Conservation (phyloP, 2,113 vertebrate species). For the Otis tarda region DNA sequence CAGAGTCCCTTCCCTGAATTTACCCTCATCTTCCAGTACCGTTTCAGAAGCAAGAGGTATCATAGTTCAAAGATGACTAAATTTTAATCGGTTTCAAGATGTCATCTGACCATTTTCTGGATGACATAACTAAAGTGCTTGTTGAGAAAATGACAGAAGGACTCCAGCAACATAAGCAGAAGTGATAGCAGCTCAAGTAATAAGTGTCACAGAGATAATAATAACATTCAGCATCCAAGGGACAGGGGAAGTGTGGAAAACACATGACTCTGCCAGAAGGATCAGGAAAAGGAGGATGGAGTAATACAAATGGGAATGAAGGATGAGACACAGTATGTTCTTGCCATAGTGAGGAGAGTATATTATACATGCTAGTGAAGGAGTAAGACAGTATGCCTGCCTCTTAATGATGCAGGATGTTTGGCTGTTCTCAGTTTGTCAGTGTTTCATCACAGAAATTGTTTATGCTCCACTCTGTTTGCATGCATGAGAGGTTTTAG, state of each 20-base stretch:
- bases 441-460: not conserved
- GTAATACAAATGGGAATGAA: not conserved
- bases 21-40: not conserved
- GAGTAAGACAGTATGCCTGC: not conserved
- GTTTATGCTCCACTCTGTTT: not conserved
- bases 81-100: not conserved
- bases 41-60: not conserved
- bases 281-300: not conserved
- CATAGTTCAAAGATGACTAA: conserved; percentile 2
- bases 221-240: not conserved
- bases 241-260: not conserved
- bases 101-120: not conserved
- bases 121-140: not conserved
- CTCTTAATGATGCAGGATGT: not conserved
- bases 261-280: not conserved
- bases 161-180: not conserved
- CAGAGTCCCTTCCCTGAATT: not conserved
- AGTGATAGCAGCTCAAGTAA: not conserved
- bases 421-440: not conserved
- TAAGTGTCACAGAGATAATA: not conserved
- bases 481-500: not conserved
- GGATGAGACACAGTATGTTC: not conserved
- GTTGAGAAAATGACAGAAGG: not conserved
- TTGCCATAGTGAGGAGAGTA: not conserved
- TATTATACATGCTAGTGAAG: not conserved